Conservation (phyloP, 2,888 invertebrate genomes). For the Piscicola geometra region DNA sequence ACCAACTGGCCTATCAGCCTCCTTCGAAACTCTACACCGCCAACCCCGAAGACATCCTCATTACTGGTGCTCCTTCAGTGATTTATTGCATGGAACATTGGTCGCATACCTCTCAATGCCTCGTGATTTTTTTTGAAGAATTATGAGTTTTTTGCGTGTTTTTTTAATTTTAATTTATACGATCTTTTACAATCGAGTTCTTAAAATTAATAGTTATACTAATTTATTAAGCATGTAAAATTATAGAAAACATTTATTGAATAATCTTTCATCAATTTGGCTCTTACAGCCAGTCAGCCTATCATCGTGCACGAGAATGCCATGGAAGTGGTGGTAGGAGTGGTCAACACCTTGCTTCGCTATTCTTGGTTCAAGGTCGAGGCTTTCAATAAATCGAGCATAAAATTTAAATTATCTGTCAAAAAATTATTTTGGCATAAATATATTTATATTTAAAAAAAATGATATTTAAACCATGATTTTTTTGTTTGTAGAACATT, state of each 20-base stretch:
- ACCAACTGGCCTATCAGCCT: constrained; percentile 8
- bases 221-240: no score
- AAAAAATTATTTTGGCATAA: no score
- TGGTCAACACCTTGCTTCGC: constrained; percentile 47
- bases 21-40: constrained; percentile 7
- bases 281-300: constrained; percentile 42
- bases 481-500: not conserved
- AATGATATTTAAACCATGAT: not conserved
- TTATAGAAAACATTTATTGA: no score
- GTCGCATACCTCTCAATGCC: no score
- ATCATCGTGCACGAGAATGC: constrained; percentile 41
- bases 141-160: no score
- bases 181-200: constrained; percentile 40
- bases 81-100: no score
- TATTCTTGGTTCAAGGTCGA: constrained; percentile 28
- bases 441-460: not conserved
- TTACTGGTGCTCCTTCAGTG: no score
- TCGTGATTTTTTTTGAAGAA: no score
- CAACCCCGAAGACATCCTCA: constrained; percentile 9
- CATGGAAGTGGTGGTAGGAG: constrained; percentile 45
- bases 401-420: no score
- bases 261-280: not conserved
- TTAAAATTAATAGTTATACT: no score
- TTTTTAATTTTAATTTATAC: no score
- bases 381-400: no score